Conservation (phyloP, 2,113 vertebrate genomes). For the Cottus gobio region DNA sequence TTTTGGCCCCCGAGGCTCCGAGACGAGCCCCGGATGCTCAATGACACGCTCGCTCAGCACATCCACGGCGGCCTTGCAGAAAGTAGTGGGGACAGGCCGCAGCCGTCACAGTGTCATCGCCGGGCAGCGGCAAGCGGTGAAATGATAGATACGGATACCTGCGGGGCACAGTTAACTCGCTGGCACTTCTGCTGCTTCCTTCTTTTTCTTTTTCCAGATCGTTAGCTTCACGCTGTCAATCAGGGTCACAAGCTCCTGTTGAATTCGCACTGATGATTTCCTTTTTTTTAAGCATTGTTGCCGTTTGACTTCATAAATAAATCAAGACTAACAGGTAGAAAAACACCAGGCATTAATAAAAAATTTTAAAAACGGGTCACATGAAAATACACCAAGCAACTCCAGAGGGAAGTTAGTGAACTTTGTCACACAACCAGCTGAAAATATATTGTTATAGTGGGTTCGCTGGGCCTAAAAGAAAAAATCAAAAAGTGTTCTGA, state of each 20-base stretch:
- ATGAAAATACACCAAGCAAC: slow-evolving; percentile 15
- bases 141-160: slow-evolving; percentile 58
- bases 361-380: slow-evolving; percentile 2
- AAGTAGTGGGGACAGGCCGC: slow-evolving; percentile 29
- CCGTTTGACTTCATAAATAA: slow-evolving; percentile 50
- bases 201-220: slow-evolving; percentile 24
- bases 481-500: not conserved
- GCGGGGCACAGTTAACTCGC: slow-evolving; percentile 58
- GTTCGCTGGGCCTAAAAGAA: slow-evolving; percentile 9
- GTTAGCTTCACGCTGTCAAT: slow-evolving; percentile 58
- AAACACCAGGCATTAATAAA: not conserved
- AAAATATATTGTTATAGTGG: slow-evolving; percentile 4
- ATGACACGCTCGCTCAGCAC: slow-evolving; percentile 61
- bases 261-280: slow-evolving; percentile 43
- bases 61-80: slow-evolving; percentile 43
- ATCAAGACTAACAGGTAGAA: slow-evolving; percentile 21
- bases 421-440: slow-evolving; percentile 33
- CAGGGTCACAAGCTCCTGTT: slow-evolving; percentile 36
- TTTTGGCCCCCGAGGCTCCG: slow-evolving; percentile 36
- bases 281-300: slow-evolving; percentile 28
- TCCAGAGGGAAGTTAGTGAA: not conserved
- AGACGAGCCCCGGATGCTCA: slow-evolving; percentile 61
- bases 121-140: slow-evolving; percentile 44
- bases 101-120: slow-evolving; percentile 56
- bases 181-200: slow-evolving; percentile 14